Evolutionary conservation across 92 coral and sea anemone genomes (phyloP).

Genomic region (Paramuricea clavata): DNA sequence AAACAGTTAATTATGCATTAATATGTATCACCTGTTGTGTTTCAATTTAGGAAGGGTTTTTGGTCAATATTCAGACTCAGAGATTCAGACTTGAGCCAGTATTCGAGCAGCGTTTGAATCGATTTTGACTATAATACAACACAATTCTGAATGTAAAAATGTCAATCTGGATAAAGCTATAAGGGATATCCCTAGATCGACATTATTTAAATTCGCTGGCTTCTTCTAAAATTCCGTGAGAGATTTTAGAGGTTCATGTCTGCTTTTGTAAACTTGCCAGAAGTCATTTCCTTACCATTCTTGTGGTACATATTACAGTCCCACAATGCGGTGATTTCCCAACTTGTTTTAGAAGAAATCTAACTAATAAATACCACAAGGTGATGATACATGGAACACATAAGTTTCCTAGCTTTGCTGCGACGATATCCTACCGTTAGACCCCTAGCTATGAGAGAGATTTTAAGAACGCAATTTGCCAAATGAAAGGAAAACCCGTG

Average conservation of each 20-base stretch:
- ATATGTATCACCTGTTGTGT: too few species aligned
- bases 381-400: too few species aligned
- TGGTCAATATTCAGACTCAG: background rate
- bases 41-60: background rate
- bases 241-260: background rate
- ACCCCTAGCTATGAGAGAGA: background rate
- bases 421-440: background rate
- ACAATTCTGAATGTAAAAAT: background rate
- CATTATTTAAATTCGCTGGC: background rate
- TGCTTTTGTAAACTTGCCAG: background rate
- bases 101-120: too few species aligned
- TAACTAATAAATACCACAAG: too few species aligned
- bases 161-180: background rate
- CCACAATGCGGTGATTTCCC: background rate
- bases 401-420: background rate
- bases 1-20: too few species aligned
- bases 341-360: background rate
- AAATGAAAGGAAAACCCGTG: constrained; percentile 2
- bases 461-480: background rate
- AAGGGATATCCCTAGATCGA: background rate
- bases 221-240: background rate
- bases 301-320: background rate
- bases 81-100: too few species aligned
- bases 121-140: background rate
- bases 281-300: background rate